Base-by-base conservation (phyloP, 2,797 vertebrate genomes). In the Pipistrellus kuhlii region DNA sequence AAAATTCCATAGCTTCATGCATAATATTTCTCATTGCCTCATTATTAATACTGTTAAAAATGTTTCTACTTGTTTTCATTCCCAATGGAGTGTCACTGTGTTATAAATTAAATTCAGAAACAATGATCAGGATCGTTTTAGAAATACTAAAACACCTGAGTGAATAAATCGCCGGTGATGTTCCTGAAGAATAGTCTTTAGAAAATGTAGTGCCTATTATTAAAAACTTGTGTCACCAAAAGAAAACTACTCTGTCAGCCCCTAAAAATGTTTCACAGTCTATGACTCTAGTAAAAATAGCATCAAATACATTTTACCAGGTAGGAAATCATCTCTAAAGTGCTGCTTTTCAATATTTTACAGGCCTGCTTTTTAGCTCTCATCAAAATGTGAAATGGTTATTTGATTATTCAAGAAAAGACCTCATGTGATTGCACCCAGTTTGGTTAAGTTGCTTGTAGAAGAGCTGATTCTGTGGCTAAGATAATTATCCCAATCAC, bases 401-500 rank as follows among this genome's bases (percentile, higher is more conserved):
- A 25, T 71, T 66, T 53, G 27, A 71, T 53, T 48, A 9, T 46
- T 85, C 8, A n/a, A 3, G 88, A 73, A 88, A 92, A 80, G 20
- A 66, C 3, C 9, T 66, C 20, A 21, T 76, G 69, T n/a, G 30
- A 76, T 55, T 57, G 20, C 1, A 69, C 30, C 86, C 59, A 55
- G 73, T 94, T 94, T 95, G 44, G 64, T 85, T 94, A 77, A 10
- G 30, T 77, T 90, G 11, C 38, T 86, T 21, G 41, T 53, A 90
- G 64, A 93, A 96, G 88, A 81, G 51, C 35, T 93, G 53, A 86
- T 87, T 88, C 75, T 62, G n/a, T 48, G 55, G 32, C 21, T 91
- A 41, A 91, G 92, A 91, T 93, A 86, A 92, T 89, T 95, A 91
- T 88, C 48, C 53, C 85, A 85, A 32, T 23, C 32, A 48, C 14